Base-by-base conservation (phyloP, 2,797 vertebrate genomes). In the Coracias cyanogaster region DNA sequence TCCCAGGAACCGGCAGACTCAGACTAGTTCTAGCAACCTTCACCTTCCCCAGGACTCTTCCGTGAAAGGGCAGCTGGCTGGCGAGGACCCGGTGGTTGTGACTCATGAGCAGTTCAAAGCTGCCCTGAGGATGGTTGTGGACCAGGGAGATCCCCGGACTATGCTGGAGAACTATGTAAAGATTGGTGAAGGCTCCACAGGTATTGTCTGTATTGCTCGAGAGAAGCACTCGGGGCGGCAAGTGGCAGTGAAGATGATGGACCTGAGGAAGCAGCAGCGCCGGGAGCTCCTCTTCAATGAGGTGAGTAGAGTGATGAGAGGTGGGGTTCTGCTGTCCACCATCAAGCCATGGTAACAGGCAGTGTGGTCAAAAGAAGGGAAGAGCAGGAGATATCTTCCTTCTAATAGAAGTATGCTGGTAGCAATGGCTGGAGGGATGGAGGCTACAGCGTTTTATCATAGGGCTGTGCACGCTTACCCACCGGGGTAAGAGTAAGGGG, bases 211-310 rank as follows among this genome's bases (percentile, higher is more conserved):
- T 64, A 99, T 99, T 2, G 99, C 99, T 46, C 98, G 98, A 2
- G 99, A 99, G 97, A 99, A 99, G 98, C 99, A 99, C 97, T 99
- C 99, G 0, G 99, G 99, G 69, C 98, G 99, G 48, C 99, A 99
- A 95, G 99, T 99, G 96, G 99, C 99, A 0, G 99, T 99, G 94
- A 99, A 99, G 97, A 99, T 99, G 99, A 99, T 99, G 99, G 99
- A 99, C 97, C 98, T 99, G 94, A 98, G 99, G 82, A 99, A 99
- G 97, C 99, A 99, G 97, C 99, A 99, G 97, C 98, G 99, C 82
- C 97, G 99, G 95, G 99, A 99, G 96, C 97, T 99, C 92, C 99
- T 99, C 37, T 99, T 99, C 94, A 99, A 99, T 28, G 99, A 99
- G 99, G 99, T 99, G 97, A 29, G 85, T 15, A 22, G 41, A 7